Base-by-base conservation (phyloP, 2,113 vertebrate genomes). In the Lepus americanus region DNA sequence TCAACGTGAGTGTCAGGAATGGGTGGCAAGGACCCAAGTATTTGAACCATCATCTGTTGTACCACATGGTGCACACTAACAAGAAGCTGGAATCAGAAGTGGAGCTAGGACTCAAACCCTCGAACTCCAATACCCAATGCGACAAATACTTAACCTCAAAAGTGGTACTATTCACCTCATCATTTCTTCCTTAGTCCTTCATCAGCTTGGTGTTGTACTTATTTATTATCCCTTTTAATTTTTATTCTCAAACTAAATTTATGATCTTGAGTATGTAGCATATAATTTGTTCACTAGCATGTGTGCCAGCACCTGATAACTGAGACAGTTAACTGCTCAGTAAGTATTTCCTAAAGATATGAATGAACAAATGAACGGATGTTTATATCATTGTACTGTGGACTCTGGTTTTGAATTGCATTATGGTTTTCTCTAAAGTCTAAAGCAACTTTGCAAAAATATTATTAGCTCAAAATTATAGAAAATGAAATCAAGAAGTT, bases 401-500 rank as follows among this genome's bases (percentile, higher is more conserved):
- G 19, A 74, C 44, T 61, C 29, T 89, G 55, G 78, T 22, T 12
- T 79, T 66, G 93, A 81, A 55, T 36, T 90, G 53, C 9, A 39
- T 19, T 20, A 64, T 44, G 16, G 12, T 90, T 85, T 87, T 77
- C 86, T 90, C 20, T 36, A 76, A 86, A 79, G 79, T 9, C 25
- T 81, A 59, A 12, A 87, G 44, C 36, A 94, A 78, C 29, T 87
- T 44, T 87, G 22, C 16, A 59, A 92, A 59, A 96, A 72, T 94
- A 80, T 89, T 76, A 89, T 70, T 87, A 89, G 25, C 0, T 59
- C 8, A 39, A 9, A 76, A 22, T 51, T 70, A 80, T 9, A 95
- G 53, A 93, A 93, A 96, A 94, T 92, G 22, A 90, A 95, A 88
- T 81, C 27, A 23, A 79, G 59, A 95, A 74, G 16, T 84, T 84